Percentiles rank a stretch among this genome's conserved stretches.
These are phyloP conservation scores for Leucoraja erinaceus DNA, from an alignment of 2,113 vertebrate genomes.

Conservation along the genomic window DNA sequence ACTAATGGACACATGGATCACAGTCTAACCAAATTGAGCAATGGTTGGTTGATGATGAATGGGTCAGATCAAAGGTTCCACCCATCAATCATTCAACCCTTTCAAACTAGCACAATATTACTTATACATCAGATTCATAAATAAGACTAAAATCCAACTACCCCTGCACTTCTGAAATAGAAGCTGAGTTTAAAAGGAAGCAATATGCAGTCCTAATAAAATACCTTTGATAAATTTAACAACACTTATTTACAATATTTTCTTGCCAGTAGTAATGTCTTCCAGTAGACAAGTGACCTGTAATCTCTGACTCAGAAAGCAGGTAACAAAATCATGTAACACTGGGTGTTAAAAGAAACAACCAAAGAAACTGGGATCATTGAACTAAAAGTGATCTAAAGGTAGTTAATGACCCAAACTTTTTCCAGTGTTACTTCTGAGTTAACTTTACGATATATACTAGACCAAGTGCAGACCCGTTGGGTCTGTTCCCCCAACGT, in stretches of 20 bases:
- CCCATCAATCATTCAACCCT: slow-evolving; percentile 8
- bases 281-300: neutral
- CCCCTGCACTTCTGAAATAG: too few relatives aligned
- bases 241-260: neutral
- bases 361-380: neutral
- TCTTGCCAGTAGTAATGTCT: neutral
- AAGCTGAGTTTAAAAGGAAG: neutral
- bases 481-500: too few relatives aligned
- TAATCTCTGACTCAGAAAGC: neutral
- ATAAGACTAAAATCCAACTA: neutral
- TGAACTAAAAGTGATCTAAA: neutral
- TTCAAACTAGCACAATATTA: neutral
- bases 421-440: neutral
- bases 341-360: neutral
- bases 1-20: slow-evolving; percentile 1
- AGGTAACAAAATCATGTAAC: neutral
- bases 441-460: neutral
- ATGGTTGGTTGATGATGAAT: slow-evolving; percentile 25
- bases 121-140: neutral
- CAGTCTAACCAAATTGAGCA: slow-evolving; percentile 17
- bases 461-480: too few relatives aligned
- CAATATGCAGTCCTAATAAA: neutral
- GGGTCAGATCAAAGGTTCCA: neutral
- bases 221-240: slow-evolving; percentile 8
- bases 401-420: neutral